Percentiles rank a stretch among this genome's conserved stretches.
Evolutionary conservation across 2,888 invertebrate genomes (phyloP).

Genomic region (Autographa gamma): DNA sequence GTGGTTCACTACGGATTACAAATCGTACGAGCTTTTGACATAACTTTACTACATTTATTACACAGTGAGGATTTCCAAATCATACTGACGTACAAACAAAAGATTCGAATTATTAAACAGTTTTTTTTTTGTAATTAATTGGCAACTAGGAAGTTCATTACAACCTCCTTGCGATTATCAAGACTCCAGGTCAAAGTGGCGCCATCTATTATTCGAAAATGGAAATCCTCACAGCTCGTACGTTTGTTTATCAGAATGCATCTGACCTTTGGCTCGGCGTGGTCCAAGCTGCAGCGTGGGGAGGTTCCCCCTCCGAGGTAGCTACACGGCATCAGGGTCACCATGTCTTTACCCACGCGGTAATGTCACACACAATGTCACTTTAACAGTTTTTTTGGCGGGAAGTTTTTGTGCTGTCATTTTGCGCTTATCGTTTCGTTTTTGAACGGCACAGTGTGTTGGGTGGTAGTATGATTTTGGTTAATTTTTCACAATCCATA

Average conservation of each 20-base stretch:
- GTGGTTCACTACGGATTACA: conserved; percentile 39
- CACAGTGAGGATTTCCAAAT: conserved; percentile 53
- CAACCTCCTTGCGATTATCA: conserved; percentile 31
- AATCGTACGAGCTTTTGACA: conserved; percentile 47
- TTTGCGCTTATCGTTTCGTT: conserved; percentile 73
- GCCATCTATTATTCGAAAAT: conserved; percentile 47
- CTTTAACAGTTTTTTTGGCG: conserved; percentile 82
- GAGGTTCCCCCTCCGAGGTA: conserved; percentile 90
- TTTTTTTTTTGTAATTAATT: conserved; percentile 3
- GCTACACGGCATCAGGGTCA: conserved; percentile 91
- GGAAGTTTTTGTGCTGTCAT: conserved; percentile 78
- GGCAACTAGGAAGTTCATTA: conserved; percentile 12
- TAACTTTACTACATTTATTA: conserved; percentile 29
- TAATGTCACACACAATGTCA: conserved; percentile 77
- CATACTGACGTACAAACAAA: not conserved
- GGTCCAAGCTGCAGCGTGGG: conserved; percentile 87
- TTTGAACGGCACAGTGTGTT: conserved; percentile 69
- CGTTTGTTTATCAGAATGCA: conserved; percentile 61
- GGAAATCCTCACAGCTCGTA: conserved; percentile 61
- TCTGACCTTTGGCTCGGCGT: conserved; percentile 87
- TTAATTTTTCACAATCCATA: conserved; percentile 71
- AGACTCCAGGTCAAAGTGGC: conserved; percentile 44
- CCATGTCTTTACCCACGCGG: conserved; percentile 84
- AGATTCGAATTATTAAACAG: too few relatives aligned
- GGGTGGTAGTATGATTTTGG: conserved; percentile 60